phyloP scores from a whole-genome alignment of 2,888 invertebrate genomes.

The Quadroppia sp. region DNA sequence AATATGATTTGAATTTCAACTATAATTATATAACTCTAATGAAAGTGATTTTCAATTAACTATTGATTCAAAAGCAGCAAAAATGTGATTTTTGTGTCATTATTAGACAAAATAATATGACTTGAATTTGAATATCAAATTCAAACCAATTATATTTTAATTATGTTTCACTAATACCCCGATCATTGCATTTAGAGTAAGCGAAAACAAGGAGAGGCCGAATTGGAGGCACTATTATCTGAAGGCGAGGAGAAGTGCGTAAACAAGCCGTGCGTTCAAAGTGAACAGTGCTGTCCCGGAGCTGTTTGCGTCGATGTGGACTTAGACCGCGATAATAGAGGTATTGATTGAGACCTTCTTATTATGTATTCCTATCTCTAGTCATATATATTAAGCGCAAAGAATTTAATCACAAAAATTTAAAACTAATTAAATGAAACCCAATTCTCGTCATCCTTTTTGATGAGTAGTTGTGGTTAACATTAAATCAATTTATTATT shows the following conservation, averaged over 20 bases:
- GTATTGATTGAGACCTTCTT: not conserved
- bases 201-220: constrained; percentile 48
- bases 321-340: constrained; percentile 31
- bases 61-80: too few species aligned
- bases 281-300: constrained; percentile 78
- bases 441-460: not conserved
- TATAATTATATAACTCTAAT: too few species aligned
- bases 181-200: constrained; percentile 28
- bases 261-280: constrained; percentile 67
- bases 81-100: too few species aligned
- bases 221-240: constrained; percentile 52
- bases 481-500: too few species aligned
- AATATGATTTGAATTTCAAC: too few species aligned
- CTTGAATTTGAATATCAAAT: too few species aligned
- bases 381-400: not conserved
- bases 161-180: not conserved
- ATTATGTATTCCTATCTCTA: not conserved
- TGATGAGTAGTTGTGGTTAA: too few species aligned
- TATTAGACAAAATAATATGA: too few species aligned
- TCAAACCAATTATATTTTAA: not conserved
- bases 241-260: constrained; percentile 68
- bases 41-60: too few species aligned
- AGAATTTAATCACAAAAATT: not conserved
- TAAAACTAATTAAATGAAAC: not conserved
- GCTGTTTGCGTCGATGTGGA: constrained; percentile 68